A percentile compares a stretch with the other conserved stretches of the same genome.
Conservation (phyloP, 92 coral and sea anemone species). For the Blastomussa wellsi region DNA sequence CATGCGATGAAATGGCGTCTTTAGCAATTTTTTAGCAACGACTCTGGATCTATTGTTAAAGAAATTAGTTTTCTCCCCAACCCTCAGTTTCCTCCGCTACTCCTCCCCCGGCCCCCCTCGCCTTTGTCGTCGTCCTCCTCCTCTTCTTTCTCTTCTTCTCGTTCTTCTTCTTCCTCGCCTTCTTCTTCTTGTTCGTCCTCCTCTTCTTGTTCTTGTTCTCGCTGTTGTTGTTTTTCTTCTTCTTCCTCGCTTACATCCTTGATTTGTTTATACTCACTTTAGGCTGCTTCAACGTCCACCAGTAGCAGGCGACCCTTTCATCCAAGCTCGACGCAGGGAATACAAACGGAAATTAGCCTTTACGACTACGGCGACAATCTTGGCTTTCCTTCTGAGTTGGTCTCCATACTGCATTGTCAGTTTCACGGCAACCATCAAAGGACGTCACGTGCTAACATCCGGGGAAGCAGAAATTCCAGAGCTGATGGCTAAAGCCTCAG, state of each 20-base stretch:
- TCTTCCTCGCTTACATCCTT: not conserved
- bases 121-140: too few species aligned
- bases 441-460: conserved; percentile 40
- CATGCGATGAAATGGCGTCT: too few species aligned
- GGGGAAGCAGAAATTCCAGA: conserved; percentile 66
- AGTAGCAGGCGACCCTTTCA: not conserved
- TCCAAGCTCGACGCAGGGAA: conserved; percentile 15
- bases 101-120: too few species aligned
- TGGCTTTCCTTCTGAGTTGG: conserved; percentile 70
- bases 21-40: too few species aligned
- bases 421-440: conserved; percentile 46
- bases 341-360: conserved; percentile 44
- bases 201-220: too few species aligned
- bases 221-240: not conserved
- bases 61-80: too few species aligned
- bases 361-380: conserved; percentile 34
- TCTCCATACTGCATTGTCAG: conserved; percentile 66
- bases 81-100: too few species aligned
- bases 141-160: too few species aligned
- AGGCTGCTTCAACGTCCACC: conserved; percentile 19
- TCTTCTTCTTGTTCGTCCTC: too few species aligned
- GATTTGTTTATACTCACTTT: not conserved
- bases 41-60: too few species aligned
- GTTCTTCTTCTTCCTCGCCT: too few species aligned
- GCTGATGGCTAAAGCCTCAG: conserved; percentile 78